phyloP scores from a whole-genome alignment of 2,888 invertebrate genomes.

The Octonoba sinensis region DNA sequence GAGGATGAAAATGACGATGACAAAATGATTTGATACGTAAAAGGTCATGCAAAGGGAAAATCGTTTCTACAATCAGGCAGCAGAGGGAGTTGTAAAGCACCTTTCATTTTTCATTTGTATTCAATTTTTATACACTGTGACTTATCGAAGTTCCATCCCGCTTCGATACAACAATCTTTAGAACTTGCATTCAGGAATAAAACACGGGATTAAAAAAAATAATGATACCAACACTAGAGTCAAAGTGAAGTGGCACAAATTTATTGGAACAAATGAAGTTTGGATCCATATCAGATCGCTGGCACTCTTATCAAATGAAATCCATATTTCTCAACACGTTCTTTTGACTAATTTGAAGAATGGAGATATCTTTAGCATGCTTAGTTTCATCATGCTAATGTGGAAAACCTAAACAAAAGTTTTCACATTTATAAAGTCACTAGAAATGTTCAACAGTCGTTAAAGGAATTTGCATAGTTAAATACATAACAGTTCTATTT shows the following conservation, averaged over 20 bases:
- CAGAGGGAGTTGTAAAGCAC: slow-evolving; percentile 61
- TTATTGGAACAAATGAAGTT: slow-evolving; percentile 31
- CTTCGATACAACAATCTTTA: slow-evolving; percentile 21
- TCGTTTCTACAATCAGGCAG: slow-evolving; percentile 55
- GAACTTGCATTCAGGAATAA: slow-evolving; percentile 19
- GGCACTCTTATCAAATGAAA: slow-evolving; percentile 9
- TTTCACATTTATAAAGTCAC: slow-evolving; percentile 19
- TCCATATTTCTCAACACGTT: no score
- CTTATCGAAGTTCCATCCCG: background rate
- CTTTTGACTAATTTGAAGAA: no score
- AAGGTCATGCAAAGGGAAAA: slow-evolving; percentile 58
- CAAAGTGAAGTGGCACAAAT: slow-evolving; percentile 54
- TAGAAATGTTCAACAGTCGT: slow-evolving; percentile 56
- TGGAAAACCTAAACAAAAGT: slow-evolving; percentile 1
- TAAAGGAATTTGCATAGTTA: slow-evolving; percentile 61
- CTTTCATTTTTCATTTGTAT: slow-evolving; percentile 43
- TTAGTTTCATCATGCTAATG: no score
- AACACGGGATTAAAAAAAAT: slow-evolving; percentile 31
- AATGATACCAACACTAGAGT: slow-evolving; percentile 39
- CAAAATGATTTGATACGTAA: slow-evolving; percentile 55
- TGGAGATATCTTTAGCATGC: no score
- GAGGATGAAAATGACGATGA: slow-evolving; percentile 58
- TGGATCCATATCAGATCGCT: slow-evolving; percentile 32
- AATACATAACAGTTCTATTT: slow-evolving; percentile 61
- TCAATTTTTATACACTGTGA: slow-evolving; percentile 19